Percentiles rank a stretch among this genome's conserved stretches.
These are phyloP conservation scores for Mionectes macconnelli DNA, from an alignment of 2,113 vertebrate genomes.

Conservation along the genomic window DNA sequence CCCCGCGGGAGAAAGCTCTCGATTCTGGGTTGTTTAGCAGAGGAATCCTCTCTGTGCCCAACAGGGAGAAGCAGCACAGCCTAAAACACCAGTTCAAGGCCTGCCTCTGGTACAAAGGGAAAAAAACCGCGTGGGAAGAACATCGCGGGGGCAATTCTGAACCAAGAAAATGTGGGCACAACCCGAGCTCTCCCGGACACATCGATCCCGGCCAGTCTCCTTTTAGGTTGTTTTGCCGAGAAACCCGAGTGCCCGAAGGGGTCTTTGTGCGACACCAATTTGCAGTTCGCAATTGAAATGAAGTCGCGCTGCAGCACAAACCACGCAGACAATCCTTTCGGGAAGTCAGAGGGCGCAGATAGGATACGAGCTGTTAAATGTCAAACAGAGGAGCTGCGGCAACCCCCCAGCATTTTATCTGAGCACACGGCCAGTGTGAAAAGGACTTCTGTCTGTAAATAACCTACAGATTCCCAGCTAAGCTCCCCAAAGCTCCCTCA, in stretches of 20 bases:
- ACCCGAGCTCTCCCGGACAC: neutral
- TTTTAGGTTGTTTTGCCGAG: neutral
- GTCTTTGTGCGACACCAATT: slow-evolving; percentile 2
- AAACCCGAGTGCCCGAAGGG: neutral
- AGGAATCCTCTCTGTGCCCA: neutral
- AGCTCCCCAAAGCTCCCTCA: neutral
- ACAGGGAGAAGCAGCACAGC: neutral
- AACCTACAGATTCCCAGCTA: neutral
- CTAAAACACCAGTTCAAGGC: neutral
- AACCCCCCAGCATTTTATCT: neutral
- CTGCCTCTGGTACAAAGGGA: neutral
- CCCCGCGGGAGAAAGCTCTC: neutral
- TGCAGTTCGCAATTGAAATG: neutral
- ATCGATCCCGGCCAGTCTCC: neutral
- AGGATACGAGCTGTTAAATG: neutral
- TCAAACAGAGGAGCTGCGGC: neutral
- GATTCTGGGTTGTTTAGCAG: neutral
- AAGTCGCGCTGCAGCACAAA: neutral
- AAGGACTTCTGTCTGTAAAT: neutral
- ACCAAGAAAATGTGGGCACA: neutral
- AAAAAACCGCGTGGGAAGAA: neutral
- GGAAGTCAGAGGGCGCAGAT: neutral
- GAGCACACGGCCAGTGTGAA: neutral
- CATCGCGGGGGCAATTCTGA: neutral
- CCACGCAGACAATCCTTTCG: neutral